Base-by-base conservation (phyloP, 2,797 vertebrate genomes). In the Semotilus atromaculatus region DNA sequence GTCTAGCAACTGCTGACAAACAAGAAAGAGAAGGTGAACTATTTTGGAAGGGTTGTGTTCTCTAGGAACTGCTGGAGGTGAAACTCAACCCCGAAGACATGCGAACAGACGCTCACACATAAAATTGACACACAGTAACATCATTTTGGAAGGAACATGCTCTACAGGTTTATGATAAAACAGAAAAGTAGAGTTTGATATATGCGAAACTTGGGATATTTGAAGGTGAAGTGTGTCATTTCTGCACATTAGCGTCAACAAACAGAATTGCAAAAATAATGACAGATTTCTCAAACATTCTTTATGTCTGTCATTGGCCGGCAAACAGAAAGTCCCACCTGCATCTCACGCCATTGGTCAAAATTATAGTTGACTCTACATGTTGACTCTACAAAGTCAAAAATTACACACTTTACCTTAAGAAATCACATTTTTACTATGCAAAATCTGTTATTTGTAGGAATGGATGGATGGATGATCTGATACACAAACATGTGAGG, bases 1-100 rank as follows among this genome's bases (percentile, higher is more conserved):
- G 82, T 74, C 88, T 84, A 86, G 55, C 73, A 89, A 84, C 45
- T 88, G 86, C 88, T 89, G 88, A 84, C 88, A 86, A 89, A 76
- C 80, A 81, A 74, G 70, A 58, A 45, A 85, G 34, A 53, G 38
- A 9, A 66, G 80, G 26, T 58, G 71, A 34, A 80, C 51, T 51
- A 81, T 83, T 85, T 84, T 82, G 72, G 60, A 58, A 79, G 84
- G 68, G 11, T 64, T 71, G 80, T 45, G 71, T 60, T 84, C 66
- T 64, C 23, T 75, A 70, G 29, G 18, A 77, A 81, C 18, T 36
- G 67, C n/a, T 64, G 73, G 70, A 71, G 64, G 60, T 60, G 26
- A 70, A 67, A 79, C 55, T 58, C 31, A 70, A 53, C 21, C 23
- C 23, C 16, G 53, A 51, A 29, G 18, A 38, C 38, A 80, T 26